Evolutionary conservation across 2,797 vertebrate genomes (phyloP), one percentile per base, ranked within the genome.

Genomic region (Dicrostonyx torquatus): DNA sequence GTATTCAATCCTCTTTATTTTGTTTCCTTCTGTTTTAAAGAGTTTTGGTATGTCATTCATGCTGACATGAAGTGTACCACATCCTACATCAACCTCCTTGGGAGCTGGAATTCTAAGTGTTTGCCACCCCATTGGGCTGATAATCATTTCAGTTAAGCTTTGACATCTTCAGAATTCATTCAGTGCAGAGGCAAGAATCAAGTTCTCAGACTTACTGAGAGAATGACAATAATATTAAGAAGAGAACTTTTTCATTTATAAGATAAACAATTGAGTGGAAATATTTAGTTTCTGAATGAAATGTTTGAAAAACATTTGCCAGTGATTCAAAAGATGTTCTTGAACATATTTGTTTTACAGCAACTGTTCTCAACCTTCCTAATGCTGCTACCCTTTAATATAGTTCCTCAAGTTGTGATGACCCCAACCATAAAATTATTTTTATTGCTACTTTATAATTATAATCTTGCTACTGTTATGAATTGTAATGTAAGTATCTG

Each of bases 201-300:
- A 48, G 55, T 0, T 87, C 34, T 89, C 58, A 78, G 2, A 14
- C 37, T 87, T 72, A 53, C 45, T 55, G 37, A 31, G 22, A 86
- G 26, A 90, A 83, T 22, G 76, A 26, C 89, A 60, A 15, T 73
- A 66, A 72, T 43, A 70, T 53, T 76, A 90, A 88, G 10, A 66
- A 34, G 5, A 34, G 37, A 73, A 43, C 22, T 3, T 64, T 83
- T 89, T 93, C 84, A 86, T 62, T 86, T 89, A 60, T 91, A 53
- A 53, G 86, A 4, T 87, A 92, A 80, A 92, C 64, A 76, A 58
- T 22, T 40, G 37, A 26, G 2, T 70, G 24, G 53, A 82, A 64
- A 64, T 83, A 80, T 94, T 89, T 94, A 70, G 34, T 92, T 10
- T 87, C 53, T 58, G 53, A 94, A 91, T 79, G 34, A 90, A 89